phyloP scores from a whole-genome alignment of 2,888 invertebrate genomes.

The Cheiracanthium punctorium region DNA sequence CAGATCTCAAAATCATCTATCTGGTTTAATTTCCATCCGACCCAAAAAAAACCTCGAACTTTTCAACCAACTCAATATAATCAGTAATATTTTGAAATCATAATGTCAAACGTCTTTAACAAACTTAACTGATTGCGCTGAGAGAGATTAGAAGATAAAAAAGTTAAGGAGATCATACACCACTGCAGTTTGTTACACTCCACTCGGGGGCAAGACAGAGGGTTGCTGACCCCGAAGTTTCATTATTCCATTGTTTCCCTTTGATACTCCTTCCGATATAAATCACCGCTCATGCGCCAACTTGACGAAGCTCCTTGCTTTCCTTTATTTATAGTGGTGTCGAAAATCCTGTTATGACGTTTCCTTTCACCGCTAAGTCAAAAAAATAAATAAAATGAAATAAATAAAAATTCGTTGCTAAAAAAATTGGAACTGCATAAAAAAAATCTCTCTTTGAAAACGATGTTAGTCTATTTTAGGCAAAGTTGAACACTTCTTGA shows the following conservation, averaged over 20 bases:
- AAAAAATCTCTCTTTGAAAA: no score
- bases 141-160: no score
- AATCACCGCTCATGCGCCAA: constrained; percentile 54
- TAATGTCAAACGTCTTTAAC: background rate
- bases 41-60: no score
- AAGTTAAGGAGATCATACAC: background rate
- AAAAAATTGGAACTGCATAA: no score
- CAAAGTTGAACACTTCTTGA: no score
- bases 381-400: no score
- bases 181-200: constrained; percentile 24
- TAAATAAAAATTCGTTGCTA: no score
- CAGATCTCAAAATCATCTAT: no score
- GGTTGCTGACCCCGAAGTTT: constrained; percentile 46
- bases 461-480: no score
- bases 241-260: constrained; percentile 38
- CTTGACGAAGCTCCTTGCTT: constrained; percentile 12
- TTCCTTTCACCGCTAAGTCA: background rate
- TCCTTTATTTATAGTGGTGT: constrained; percentile 42
- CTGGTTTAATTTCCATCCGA: no score
- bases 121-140: background rate
- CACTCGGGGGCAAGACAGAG: constrained; percentile 26
- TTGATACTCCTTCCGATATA: constrained; percentile 43
- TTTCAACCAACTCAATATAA: no score
- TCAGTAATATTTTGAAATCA: no score
- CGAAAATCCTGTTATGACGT: constrained; percentile 46